These are phyloP conservation scores for Idaea biselata DNA, from an alignment of 2,888 invertebrate species.

Conservation along the genomic window DNA sequence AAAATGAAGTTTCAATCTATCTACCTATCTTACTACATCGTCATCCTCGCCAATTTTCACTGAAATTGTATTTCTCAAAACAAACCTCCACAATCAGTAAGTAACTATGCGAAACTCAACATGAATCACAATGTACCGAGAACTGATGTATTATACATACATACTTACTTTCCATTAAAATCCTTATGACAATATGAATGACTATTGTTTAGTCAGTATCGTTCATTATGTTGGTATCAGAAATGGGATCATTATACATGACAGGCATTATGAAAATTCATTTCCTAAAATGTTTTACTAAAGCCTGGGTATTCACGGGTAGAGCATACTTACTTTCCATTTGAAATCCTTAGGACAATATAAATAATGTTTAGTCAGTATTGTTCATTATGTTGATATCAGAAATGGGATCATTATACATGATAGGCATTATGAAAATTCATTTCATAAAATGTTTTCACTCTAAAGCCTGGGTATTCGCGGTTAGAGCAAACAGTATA, in stretches of 20 bases:
- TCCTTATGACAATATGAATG: neutral
- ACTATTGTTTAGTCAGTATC: conserved; percentile 12
- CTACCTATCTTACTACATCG: neutral
- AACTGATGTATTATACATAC: neutral
- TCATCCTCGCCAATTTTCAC: neutral
- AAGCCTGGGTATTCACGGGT: neutral
- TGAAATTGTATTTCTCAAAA: neutral
- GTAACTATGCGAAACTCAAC: neutral
- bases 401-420: conserved; percentile 32
- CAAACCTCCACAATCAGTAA: neutral
- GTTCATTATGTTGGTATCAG: conserved; percentile 25
- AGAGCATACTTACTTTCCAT: too few species aligned
- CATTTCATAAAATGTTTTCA: conserved; percentile 18
- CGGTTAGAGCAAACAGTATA: too few species aligned
- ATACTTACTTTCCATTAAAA: neutral
- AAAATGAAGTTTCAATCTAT: neutral
- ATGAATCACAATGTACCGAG: neutral
- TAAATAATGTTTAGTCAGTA: conserved; percentile 12
- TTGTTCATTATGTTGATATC: conserved; percentile 24
- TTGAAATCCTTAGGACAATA: neutral
- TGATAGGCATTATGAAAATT: conserved; percentile 38
- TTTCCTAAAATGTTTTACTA: conserved; percentile 15
- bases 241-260: conserved; percentile 35
- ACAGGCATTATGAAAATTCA: conserved; percentile 35
- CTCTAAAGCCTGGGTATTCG: neutral